phyloP scores from a whole-genome alignment of 2,113 vertebrate genomes.

The Catharus bicknelli region DNA sequence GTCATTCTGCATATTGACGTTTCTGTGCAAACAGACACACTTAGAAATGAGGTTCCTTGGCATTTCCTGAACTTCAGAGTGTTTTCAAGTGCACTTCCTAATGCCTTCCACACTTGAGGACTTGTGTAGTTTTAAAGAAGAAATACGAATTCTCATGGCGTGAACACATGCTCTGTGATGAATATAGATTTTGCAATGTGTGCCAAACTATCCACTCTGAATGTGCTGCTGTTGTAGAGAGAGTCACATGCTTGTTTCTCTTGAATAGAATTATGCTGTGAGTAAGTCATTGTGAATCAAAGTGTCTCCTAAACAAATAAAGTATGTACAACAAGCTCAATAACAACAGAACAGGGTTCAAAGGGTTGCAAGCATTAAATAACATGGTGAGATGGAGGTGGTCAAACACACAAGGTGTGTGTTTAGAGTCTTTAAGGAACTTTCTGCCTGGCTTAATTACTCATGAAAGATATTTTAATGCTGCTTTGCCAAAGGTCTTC shows the following conservation, averaged over 20 bases:
- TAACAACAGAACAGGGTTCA: background rate
- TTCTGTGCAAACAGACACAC: background rate
- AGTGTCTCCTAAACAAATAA: background rate
- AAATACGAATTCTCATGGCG: background rate
- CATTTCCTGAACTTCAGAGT: constrained; percentile 26
- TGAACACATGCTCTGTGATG: background rate
- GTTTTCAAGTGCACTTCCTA: constrained; percentile 2
- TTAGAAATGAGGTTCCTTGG: constrained; percentile 22
- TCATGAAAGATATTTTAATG: background rate
- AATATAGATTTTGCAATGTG: background rate
- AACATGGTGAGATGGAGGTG: background rate
- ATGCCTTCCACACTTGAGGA: background rate
- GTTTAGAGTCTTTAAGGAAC: background rate
- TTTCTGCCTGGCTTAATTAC: background rate
- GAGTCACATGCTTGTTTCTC: background rate
- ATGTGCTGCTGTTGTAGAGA: background rate
- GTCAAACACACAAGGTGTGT: background rate
- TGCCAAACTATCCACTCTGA: background rate
- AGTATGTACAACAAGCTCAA: background rate
- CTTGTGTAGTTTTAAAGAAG: background rate
- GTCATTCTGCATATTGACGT: background rate
- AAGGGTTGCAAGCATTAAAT: background rate
- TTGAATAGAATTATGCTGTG: background rate
- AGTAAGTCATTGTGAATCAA: background rate
- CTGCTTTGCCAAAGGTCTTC: background rate